Evolutionary conservation across 2,888 invertebrate genomes (phyloP), one percentile per base, ranked within the genome.

Genomic region (Ectobius pallidus): DNA sequence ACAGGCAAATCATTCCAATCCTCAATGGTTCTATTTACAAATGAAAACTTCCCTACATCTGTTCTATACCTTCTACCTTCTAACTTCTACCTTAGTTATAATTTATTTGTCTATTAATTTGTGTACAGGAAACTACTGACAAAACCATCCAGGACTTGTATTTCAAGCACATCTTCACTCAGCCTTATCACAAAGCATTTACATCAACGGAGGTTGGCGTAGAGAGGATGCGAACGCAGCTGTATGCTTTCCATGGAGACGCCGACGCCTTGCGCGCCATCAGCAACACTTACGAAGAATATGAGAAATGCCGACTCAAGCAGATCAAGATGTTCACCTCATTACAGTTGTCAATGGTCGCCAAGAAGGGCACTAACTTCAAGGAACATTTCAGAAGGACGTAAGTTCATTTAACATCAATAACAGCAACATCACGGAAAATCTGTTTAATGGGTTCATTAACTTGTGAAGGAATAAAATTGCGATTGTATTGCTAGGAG

Each of bases 231-330:
- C 52, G 52, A 3, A 25, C 6, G 14, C 22, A 22, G n/a, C 58
- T 58, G 16, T 30, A 58, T 30, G 58, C 58, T 3, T 58, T 32
- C 18, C 70, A 70, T 32, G 70, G 58, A 16, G 70, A 70, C 46
- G 30, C 46, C 2, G 61, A 62, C 18, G 70, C 62, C 6, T 62
- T 30, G 39, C 62, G 39, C 18, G 22, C 62, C 32, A 62, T 70
- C 44, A 46, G 61, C 32, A 58, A 62, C n/a, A 70, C 70, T 0
- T 70, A 46, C 30, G 44, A 70, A 25, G 70, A 70, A 22, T 16
- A 46, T 30, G 70, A 70, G 46, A 70, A 70, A 22, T 70, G 70
- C 22, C 62, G 42, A 44, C 30, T 62, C 3, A 20, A 39, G 22
- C n/a, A 46, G n/a, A 30, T 70, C 3, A 32, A 30, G 9, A 20